Conservation (phyloP, 2,113 vertebrate genomes). For the Phalacrocorax pelagicus region DNA sequence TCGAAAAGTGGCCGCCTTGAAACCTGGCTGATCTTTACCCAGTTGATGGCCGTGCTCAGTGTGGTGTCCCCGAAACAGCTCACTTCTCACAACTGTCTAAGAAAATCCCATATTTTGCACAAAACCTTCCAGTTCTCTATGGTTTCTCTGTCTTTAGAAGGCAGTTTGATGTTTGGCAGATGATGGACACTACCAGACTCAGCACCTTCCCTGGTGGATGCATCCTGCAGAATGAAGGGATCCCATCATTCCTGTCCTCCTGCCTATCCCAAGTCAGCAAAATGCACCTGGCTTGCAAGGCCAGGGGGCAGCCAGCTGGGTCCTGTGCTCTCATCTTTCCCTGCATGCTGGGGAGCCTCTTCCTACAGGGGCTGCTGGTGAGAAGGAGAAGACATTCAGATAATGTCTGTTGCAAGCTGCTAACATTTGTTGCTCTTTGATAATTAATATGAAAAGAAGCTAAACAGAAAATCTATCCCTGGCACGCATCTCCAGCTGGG, state of each 20-base stretch:
- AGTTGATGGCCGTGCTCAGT: fast-evolving
- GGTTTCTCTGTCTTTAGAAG: neutral
- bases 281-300: neutral
- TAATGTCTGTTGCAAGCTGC: slow-evolving; percentile 9
- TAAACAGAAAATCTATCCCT: slow-evolving; percentile 43
- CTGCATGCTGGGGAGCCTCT: neutral
- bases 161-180: neutral
- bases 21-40: neutral
- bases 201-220: neutral
- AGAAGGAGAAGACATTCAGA: neutral
- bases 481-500: neutral
- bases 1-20: neutral
- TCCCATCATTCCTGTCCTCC: neutral
- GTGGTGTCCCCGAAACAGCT: neutral
- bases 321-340: neutral
- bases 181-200: neutral
- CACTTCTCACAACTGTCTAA: fast-evolving
- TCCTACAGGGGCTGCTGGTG: neutral
- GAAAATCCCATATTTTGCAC: neutral
- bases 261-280: neutral
- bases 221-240: neutral
- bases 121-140: neutral
- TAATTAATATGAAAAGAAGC: slow-evolving; percentile 37
- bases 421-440: slow-evolving; percentile 40
- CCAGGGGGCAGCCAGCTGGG: neutral